A percentile compares a stretch with the other conserved stretches of the same genome.
These are phyloP conservation scores for Eupeodes latifasciatus DNA, from an alignment of 2,888 invertebrate species.

Conservation along the genomic window DNA sequence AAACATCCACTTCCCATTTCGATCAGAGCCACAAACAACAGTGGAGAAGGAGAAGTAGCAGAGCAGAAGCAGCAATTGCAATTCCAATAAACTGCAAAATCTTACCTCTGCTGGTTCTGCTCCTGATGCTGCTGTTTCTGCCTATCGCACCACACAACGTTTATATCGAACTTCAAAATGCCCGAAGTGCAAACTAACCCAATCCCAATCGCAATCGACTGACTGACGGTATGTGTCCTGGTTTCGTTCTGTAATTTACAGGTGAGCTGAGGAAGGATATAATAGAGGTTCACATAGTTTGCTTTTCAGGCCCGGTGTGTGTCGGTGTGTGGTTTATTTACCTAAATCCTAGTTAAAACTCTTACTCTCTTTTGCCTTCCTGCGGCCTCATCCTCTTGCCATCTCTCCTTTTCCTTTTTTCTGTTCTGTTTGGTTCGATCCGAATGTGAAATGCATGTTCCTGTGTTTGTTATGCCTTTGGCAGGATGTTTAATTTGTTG, in stretches of 20 bases:
- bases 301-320: neutral
- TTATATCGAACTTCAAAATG: constrained; percentile 51
- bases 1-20: constrained; percentile 57
- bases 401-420: neutral
- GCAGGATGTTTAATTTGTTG: constrained; percentile 69
- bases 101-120: neutral
- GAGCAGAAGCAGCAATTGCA: neutral
- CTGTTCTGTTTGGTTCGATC: neutral
- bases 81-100: constrained; percentile 54
- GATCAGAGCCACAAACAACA: constrained; percentile 56
- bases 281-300: neutral
- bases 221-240: constrained; percentile 14
- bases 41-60: neutral
- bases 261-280: constrained; percentile 28
- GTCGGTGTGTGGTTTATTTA: constrained; percentile 38
- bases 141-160: neutral
- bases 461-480: constrained; percentile 27
- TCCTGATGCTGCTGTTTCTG: too few species aligned
- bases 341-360: constrained; percentile 56
- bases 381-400: neutral
- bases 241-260: constrained; percentile 51
- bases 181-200: constrained; percentile 63
- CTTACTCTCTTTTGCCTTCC: constrained; percentile 30
- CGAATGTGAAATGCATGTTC: constrained; percentile 6
- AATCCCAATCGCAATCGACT: constrained; percentile 36